phyloP scores from a whole-genome alignment of 2,888 invertebrate species.

The Eupeodes latifasciatus region DNA sequence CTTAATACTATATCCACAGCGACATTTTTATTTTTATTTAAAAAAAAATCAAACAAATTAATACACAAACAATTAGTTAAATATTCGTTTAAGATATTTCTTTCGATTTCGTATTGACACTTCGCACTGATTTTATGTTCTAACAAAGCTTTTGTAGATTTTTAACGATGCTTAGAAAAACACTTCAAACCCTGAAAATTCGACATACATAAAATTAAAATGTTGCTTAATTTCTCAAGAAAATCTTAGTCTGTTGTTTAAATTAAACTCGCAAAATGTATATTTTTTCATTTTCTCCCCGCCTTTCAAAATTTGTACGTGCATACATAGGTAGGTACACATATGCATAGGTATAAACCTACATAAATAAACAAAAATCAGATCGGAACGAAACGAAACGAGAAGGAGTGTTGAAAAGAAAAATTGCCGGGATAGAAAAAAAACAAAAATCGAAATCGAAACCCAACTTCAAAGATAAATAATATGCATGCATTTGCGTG shows the following conservation, averaged over 20 bases:
- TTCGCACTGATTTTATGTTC: neutral
- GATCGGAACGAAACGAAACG: slow-evolving; percentile 57
- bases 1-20: slow-evolving; percentile 57
- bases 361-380: slow-evolving; percentile 27
- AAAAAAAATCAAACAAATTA: neutral
- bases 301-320: slow-evolving; percentile 9
- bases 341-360: too few species aligned
- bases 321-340: neutral
- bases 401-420: slow-evolving; percentile 14
- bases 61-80: neutral
- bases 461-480: slow-evolving; percentile 1
- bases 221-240: neutral
- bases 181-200: neutral
- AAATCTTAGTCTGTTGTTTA: neutral
- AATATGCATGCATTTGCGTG: neutral
- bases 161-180: neutral
- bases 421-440: slow-evolving; percentile 1
- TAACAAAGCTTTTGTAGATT: neutral
- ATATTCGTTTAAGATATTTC: neutral
- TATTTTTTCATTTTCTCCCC: slow-evolving; percentile 19
- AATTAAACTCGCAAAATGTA: neutral
- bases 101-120: slow-evolving; percentile 45
- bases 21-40: neutral
- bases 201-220: neutral
- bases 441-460: slow-evolving; percentile 13